phyloP scores from a whole-genome alignment of 2,113 vertebrate genomes.

The Casuarius casuarius region DNA sequence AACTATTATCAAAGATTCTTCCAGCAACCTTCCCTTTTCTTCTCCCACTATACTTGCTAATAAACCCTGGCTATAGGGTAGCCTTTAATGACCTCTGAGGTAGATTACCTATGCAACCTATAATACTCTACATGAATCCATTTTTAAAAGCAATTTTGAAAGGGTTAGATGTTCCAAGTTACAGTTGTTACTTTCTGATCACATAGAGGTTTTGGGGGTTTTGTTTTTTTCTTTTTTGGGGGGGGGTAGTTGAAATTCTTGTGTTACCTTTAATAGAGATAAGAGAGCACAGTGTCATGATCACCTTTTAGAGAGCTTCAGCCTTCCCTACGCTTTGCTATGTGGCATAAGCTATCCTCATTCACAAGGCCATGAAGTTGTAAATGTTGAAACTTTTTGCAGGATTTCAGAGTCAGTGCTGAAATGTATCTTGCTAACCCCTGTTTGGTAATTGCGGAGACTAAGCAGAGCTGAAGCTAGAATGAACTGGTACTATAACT shows the following conservation, averaged over 20 bases:
- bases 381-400: conserved; percentile 15
- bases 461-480: conserved; percentile 33
- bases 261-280: conserved; percentile 4
- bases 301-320: conserved; percentile 14
- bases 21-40: conserved; percentile 72
- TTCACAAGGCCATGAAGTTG: not conserved
- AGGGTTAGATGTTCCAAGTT: conserved; percentile 41
- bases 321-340: conserved; percentile 51
- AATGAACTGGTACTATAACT: not conserved
- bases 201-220: not conserved
- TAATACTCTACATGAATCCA: conserved; percentile 58
- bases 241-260: conserved; percentile 12
- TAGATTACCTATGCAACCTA: conserved; percentile 83
- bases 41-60: conserved; percentile 66
- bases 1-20: conserved; percentile 64
- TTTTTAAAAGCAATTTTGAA: conserved; percentile 60
- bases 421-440: not conserved
- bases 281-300: conserved; percentile 34
- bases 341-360: conserved; percentile 32
- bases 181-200: conserved; percentile 30
- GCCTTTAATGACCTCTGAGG: conserved; percentile 78
- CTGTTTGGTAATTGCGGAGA: conserved; percentile 35
- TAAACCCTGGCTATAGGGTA: conserved; percentile 79
- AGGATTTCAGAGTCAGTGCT: conserved; percentile 49
- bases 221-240: not conserved